Base-by-base conservation (phyloP, 2,113 vertebrate species). In the Riparia riparia region DNA sequence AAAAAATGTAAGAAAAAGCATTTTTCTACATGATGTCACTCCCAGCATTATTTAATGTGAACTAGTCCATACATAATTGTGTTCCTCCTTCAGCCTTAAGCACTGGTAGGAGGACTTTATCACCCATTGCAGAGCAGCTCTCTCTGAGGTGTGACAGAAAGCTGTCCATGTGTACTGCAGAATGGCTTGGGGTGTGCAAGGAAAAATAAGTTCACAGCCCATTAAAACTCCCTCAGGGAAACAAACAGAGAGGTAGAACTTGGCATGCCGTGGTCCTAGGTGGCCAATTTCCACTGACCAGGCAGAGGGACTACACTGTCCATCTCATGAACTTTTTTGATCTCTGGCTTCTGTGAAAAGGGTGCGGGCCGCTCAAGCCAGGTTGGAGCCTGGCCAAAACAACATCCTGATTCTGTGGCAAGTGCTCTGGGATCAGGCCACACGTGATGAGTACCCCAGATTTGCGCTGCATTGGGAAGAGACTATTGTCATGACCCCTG, bases 381-480 rank as follows among this genome's bases (percentile, higher is more conserved):
- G 45, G 32, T 74, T 96, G 82, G 88, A 94, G 31, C 37, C 51
- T 61, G 64, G 85, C 90, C 92, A 94, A 53, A 90, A 57, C 60
- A 96, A 90, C 61, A 92, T 96, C 85, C 93, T 96, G 82, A 49
- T 83, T 81, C 76, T 74, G 80, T 86, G 76, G 77, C 93, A 96
- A 89, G 88, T 89, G 68, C 86, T 92, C 61, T 93, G 90, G 80
- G 82, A 93, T 89, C 77, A 26, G 69, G 89, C 83, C 60, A 76
- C 92, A 89, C 0, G 61, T 95, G 90, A 94, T 6, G 5, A 94
- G 90, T 86, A 96, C 90, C 90, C 80, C 90, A 90, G 86, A 90
- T 93, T 84, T 5, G 7, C 3, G 4, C 60, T 91, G 61, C 61
- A 39, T 72, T 2, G 45, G 73, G 73, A 95, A 82, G 91, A 68